Evolutionary conservation across 1,140 invertebrate species (phyloP), one percentile per base, ranked within the genome.

Genomic region (Parapsyche elsis): DNA sequence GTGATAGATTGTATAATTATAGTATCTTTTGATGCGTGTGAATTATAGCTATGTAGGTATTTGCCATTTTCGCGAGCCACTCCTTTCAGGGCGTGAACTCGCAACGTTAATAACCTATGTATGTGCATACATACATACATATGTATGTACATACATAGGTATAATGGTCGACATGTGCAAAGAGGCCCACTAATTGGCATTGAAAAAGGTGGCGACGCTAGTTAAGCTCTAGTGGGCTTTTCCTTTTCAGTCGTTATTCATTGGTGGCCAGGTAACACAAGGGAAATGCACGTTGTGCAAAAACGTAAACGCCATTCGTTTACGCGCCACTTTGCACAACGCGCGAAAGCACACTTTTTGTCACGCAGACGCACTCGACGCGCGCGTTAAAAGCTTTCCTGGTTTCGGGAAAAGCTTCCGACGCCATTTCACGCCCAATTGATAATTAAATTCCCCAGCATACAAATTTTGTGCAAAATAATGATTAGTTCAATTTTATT

Each of bases 181-280:
- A 77, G 82, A 70, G 77, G 78, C 82, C 82, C 82, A 83, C 82
- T 83, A 83, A 83, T 83, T 83, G 82, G 80, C 82, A 83, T 83
- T 83, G 80, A 83, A 79, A 81, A 83, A 83, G 82, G 82, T 76
- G 82, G 61, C 80, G 59, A 71, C 80, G 81, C 81, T 81, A 79
- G 79, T 81, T 80, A 77, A 76, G 46, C 67, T 83, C 45, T 80
- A 83, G 82, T 81, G 74, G 82, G 30, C 30, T 38, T 38, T 38
- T 38, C 30, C 30, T 38, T 38, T 38, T 38, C 30, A 38, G 30
- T 38, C 30, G 1, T 7, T 38, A 38, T 38, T 38, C 30, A 38
- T 7, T 38, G 7, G 30, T 7, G 30, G 7, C 30, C 30, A 38
- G 30, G 30, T 1, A 38, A 38, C 30, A 38, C 30, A 38, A 38